Evolutionary conservation across 2,888 invertebrate species (phyloP).

Genomic region (Volucella inanis): DNA sequence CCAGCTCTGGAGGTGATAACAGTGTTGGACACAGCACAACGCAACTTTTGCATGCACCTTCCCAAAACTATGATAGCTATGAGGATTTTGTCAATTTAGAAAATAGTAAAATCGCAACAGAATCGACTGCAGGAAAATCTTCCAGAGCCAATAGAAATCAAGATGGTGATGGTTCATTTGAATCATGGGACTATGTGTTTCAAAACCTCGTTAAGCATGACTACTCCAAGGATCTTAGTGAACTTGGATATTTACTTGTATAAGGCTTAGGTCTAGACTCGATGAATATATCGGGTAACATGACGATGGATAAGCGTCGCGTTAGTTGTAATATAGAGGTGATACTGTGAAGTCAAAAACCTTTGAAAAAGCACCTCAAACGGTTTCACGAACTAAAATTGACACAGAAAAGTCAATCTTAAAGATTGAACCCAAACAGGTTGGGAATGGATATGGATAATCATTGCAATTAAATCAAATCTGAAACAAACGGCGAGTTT

Average conservation of each 20-base stretch:
- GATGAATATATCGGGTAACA: conserved; percentile 76
- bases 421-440: conserved; percentile 45
- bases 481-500: conserved; percentile 53
- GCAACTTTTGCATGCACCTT: conserved; percentile 31
- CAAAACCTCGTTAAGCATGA: conserved; percentile 90
- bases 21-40: conserved; percentile 35
- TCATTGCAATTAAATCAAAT: conserved; percentile 44
- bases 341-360: conserved; percentile 75
- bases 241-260: conserved; percentile 86
- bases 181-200: conserved; percentile 92
- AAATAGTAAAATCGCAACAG: conserved; percentile 53
- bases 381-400: conserved; percentile 49
- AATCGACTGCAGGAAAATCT: conserved; percentile 44
- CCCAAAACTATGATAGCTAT: conserved; percentile 62
- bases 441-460: conserved; percentile 65
- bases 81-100: conserved; percentile 70
- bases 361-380: conserved; percentile 70
- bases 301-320: conserved; percentile 75
- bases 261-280: conserved; percentile 81
- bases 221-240: conserved; percentile 87
- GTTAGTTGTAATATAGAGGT: conserved; percentile 69
- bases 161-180: conserved; percentile 88
- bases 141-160: conserved; percentile 84
- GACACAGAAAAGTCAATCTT: conserved; percentile 63
- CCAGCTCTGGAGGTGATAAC: conserved; percentile 39